phyloP scores from a whole-genome alignment of 2,113 vertebrate species.

The Talpa occidentalis region DNA sequence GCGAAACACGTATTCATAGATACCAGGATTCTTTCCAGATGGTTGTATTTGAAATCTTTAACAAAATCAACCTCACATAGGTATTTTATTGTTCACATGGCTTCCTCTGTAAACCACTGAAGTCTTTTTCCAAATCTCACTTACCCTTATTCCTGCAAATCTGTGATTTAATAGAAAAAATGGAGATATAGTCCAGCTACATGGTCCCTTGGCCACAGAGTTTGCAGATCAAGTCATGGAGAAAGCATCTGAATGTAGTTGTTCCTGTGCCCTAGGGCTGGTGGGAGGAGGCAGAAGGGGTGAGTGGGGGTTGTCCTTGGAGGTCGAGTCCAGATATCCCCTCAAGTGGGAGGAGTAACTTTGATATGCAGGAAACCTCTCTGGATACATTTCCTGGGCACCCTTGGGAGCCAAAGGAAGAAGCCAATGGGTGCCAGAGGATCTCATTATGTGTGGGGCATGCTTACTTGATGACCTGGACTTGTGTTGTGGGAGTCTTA shows the following conservation, averaged over 20 bases:
- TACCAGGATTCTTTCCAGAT: background rate
- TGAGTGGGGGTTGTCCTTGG: background rate
- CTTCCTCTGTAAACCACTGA: background rate
- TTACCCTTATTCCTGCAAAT: slow-evolving; percentile 14
- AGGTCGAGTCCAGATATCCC: background rate
- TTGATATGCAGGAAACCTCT: background rate
- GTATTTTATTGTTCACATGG: background rate
- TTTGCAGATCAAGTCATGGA: background rate
- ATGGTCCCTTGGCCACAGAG: background rate
- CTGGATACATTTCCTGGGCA: background rate
- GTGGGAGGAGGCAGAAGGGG: background rate
- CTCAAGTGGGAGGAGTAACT: background rate
- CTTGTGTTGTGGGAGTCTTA: background rate
- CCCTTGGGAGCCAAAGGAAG: background rate
- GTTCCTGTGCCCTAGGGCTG: background rate
- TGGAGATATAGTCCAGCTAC: background rate
- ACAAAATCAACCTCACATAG: background rate
- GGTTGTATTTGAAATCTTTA: background rate
- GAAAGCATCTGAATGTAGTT: background rate
- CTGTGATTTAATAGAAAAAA: background rate
- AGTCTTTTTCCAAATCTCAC: background rate
- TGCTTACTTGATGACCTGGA: background rate
- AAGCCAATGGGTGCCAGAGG: background rate
- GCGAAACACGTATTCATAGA: background rate
- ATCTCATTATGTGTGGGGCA: background rate